Evolutionary conservation across 2,113 vertebrate genomes (phyloP), one percentile per base, ranked within the genome.

Genomic region (Variabilichromis moorii): DNA sequence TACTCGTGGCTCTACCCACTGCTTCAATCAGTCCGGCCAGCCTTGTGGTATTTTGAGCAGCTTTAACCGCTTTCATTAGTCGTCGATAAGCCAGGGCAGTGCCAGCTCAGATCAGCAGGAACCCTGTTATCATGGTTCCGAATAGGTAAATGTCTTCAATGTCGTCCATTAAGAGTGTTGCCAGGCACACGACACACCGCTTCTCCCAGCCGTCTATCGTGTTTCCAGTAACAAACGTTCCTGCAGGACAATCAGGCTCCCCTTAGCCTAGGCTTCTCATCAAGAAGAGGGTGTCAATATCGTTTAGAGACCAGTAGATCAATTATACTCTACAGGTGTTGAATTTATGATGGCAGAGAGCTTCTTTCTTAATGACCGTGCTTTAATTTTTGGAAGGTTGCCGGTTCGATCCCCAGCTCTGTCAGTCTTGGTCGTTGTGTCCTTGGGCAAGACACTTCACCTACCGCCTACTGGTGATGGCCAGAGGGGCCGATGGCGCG

Each of bases 51-150:
- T 33, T 63, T 33, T 63, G 59, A 61, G 57, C 26, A 61, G 57
- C 57, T 61, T 6, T 61, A 31, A 59, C 55, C 2, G 8, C 55
- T 59, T 59, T 31, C 55, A 6, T 31, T 59, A 59, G 26, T 59
- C 2, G 0, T 59, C 0, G 57, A 17, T 31, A 31, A 59, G 57
- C 26, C 57, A 59, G 8, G 57, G 26, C 14, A 17, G 26, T 31
- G 57, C 2, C 26, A 59, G 57, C 14, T 59, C 26, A 9, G 14
- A 59, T 59, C 26, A 31, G 26, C 57, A 31, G 26, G 57, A 61
- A 61, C 14, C 26, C 26, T 9, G 26, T 59, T 31, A 59, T 59
- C 8, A 17, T 61, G 14, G 26, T 31, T 61, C 57, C 0, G 2
- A 61, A 61, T 31, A 31, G 57, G 57, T 61, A 17, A 2, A 61